phyloP scores from a whole-genome alignment of 2,888 invertebrate species.

The Heliothis peltigera region DNA sequence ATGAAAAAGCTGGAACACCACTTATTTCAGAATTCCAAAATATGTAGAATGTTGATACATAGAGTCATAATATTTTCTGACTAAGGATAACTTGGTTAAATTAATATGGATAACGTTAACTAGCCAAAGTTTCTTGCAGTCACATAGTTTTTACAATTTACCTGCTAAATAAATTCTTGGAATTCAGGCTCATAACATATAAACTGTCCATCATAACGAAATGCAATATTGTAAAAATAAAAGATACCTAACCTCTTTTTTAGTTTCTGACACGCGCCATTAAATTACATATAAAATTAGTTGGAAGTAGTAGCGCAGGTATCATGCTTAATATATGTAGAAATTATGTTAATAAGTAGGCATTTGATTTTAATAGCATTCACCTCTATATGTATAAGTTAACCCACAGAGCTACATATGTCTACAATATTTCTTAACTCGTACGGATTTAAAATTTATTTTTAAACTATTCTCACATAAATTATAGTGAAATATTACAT shows the following conservation, averaged over 20 bases:
- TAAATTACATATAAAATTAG: slow-evolving; percentile 16
- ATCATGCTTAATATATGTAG: slow-evolving; percentile 19
- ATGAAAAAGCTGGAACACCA: no score
- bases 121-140: no score
- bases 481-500: slow-evolving; percentile 21
- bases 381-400: slow-evolving; percentile 31
- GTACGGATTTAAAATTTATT: slow-evolving; percentile 5
- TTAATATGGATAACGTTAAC: no score
- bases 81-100: no score
- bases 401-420: slow-evolving; percentile 19
- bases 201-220: no score
- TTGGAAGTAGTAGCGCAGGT: slow-evolving; percentile 11
- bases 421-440: slow-evolving; percentile 17
- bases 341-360: slow-evolving; percentile 47
- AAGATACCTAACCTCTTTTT: slow-evolving; percentile 17
- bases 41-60: no score
- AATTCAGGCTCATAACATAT: no score
- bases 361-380: slow-evolving; percentile 22
- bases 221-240: slow-evolving; percentile 10
- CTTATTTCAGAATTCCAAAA: no score
- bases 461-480: slow-evolving; percentile 19
- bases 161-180: no score
- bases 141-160: no score
- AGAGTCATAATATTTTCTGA: no score
- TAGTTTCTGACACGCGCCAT: slow-evolving; percentile 21